These are phyloP conservation scores for Centroberyx gerrardi DNA, from an alignment of 2,797 vertebrate genomes.

Conservation along the genomic window DNA sequence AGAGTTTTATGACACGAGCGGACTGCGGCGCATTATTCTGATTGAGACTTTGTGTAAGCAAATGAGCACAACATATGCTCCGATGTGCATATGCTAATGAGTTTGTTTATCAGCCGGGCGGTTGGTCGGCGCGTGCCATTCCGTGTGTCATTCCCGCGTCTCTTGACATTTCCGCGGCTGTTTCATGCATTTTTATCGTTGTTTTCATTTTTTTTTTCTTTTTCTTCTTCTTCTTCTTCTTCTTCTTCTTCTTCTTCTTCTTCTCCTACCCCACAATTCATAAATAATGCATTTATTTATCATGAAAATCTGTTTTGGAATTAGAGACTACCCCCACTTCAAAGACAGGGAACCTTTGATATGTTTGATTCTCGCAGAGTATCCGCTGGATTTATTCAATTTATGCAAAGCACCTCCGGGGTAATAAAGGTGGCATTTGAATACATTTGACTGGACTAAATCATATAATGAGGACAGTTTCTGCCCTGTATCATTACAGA, in stretches of 20 bases:
- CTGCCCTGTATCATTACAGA: constrained; percentile 83
- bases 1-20: constrained; percentile 75
- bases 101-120: constrained; percentile 82
- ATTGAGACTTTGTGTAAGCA: constrained; percentile 85
- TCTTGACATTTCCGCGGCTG: constrained; percentile 86
- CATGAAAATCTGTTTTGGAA: constrained; percentile 91
- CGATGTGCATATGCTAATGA: constrained; percentile 82
- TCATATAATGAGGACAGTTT: constrained; percentile 87
- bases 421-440: constrained; percentile 90
- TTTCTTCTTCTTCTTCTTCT: constrained; percentile 65
- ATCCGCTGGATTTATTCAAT: constrained; percentile 89
- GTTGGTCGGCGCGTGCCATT: constrained; percentile 77
- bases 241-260: constrained; percentile 71
- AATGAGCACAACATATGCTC: constrained; percentile 85
- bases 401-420: constrained; percentile 90
- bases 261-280: constrained; percentile 79
- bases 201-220: constrained; percentile 74
- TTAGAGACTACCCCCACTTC: constrained; percentile 88
- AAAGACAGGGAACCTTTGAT: constrained; percentile 91
- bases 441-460: constrained; percentile 89
- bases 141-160: constrained; percentile 81
- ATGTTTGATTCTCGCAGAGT: constrained; percentile 88
- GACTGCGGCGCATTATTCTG: constrained; percentile 78
- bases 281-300: constrained; percentile 92
- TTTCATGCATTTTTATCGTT: constrained; percentile 88